A percentile compares a stretch with the other conserved stretches of the same genome.
phyloP scores from a whole-genome alignment of 2,113 vertebrate species.

The Maccullochella peelii region DNA sequence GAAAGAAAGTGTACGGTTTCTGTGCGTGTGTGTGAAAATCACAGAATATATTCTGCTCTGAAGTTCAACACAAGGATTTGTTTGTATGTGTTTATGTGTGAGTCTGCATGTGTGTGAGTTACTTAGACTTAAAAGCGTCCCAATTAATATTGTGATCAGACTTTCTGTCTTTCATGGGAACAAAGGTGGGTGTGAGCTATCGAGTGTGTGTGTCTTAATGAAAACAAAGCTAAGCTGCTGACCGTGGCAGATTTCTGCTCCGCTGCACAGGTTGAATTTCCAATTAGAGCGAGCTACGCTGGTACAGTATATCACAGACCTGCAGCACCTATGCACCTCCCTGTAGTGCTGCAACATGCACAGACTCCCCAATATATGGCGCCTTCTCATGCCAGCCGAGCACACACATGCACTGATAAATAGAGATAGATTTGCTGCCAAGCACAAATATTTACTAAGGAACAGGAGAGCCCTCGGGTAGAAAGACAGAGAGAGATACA shows the following conservation, averaged over 20 bases:
- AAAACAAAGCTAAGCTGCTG: slow-evolving; percentile 82
- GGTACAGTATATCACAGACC: slow-evolving; percentile 64
- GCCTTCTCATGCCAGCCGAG: slow-evolving; percentile 9
- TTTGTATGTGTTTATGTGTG: background rate
- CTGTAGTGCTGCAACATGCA: slow-evolving; percentile 42
- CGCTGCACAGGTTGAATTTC: slow-evolving; percentile 80
- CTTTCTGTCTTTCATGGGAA: slow-evolving; percentile 50
- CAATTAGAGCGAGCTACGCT: slow-evolving; percentile 72
- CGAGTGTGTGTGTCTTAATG: slow-evolving; percentile 66
- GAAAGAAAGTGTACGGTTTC: background rate
- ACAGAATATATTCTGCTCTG: background rate
- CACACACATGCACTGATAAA: slow-evolving; percentile 53
- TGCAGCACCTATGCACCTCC: slow-evolving; percentile 54
- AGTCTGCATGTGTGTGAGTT: slow-evolving; percentile 4
- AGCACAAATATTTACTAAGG: slow-evolving; percentile 69
- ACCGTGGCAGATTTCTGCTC: slow-evolving; percentile 79
- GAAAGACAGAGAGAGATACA: slow-evolving; percentile 22
- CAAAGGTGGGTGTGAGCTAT: slow-evolving; percentile 41
- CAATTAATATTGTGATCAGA: slow-evolving; percentile 54
- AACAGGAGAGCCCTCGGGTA: slow-evolving; percentile 48
- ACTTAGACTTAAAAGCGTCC: background rate
- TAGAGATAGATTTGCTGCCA: slow-evolving; percentile 72
- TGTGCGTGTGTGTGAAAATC: background rate
- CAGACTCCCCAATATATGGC: background rate
- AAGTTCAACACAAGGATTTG: background rate